These are phyloP conservation scores for Zoanthus sansibaricus DNA, from an alignment of 92 coral and sea anemone genomes.

Conservation along the genomic window DNA sequence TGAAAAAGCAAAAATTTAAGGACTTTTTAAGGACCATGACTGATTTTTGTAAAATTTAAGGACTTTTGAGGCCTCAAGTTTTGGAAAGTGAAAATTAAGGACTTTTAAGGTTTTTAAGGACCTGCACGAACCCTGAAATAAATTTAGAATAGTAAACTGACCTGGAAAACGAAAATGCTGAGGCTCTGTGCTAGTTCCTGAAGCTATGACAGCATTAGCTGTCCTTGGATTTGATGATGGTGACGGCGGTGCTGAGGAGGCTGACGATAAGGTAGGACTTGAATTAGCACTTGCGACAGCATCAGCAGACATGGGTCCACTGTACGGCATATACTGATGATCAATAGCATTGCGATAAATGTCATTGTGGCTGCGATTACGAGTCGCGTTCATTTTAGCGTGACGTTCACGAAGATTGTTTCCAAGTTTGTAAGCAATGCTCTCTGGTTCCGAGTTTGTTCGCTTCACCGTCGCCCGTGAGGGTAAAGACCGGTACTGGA, in stretches of 20 bases:
- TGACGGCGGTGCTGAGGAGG: conserved; percentile 95
- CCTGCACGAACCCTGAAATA: not conserved
- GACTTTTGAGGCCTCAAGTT: no score
- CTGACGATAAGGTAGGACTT: conserved; percentile 81
- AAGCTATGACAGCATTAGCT: conserved; percentile 33
- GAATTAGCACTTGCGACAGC: conserved; percentile 69
- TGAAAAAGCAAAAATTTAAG: no score
- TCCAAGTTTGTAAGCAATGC: conserved; percentile 80
- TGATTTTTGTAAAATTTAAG: no score
- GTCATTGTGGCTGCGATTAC: conserved; percentile 93
- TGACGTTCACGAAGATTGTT: conserved; percentile 61
- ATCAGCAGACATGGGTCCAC: conserved; percentile 36
- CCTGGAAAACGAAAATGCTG: conserved; percentile 47
- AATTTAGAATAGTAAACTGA: not conserved
- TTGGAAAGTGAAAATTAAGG: no score
- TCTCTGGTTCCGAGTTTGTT: conserved; percentile 92
- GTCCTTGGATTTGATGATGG: conserved; percentile 77
- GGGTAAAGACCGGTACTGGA: conserved; percentile 86
- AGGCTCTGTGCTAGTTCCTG: conserved; percentile 11
- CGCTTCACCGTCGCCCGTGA: conserved; percentile 78
- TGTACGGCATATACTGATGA: conserved; percentile 49
- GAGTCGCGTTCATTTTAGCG: conserved; percentile 61
- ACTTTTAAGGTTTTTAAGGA: no score
- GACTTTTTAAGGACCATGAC: no score
- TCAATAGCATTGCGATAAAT: conserved; percentile 73